Evolutionary conservation across 1,140 invertebrate species (phyloP), one percentile per base, ranked within the genome.

Genomic region (Scylla paramamosain): DNA sequence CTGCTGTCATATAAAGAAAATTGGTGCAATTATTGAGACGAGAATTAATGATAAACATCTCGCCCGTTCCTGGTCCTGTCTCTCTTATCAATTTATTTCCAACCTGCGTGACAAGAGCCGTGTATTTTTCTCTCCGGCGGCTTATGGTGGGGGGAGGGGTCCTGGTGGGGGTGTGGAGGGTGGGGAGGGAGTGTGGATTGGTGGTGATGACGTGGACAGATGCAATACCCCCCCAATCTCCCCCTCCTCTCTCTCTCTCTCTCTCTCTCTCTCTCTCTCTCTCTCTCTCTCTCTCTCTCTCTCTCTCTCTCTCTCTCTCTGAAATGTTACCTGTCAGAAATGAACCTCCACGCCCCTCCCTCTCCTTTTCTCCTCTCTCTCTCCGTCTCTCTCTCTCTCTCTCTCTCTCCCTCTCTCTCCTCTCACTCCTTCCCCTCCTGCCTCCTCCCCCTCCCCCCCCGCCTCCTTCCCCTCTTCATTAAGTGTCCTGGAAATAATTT

Each of bases 1-100:
- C 12, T 12, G 67, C 67, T 91, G 90, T 91, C 90, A 91, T 91
- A 91, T 91, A 91, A 91, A 91, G 90, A 91, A 91, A 91, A 91
- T 91, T 67, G 90, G 29, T 32, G 59, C 90, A 91, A 91, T 91
- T 91, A 91, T 91, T 91, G 90, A 91, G 90, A 91, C 90, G 90
- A 77, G 52, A 32, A 91, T 91, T 91, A 91, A 91, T 91, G 90
- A 91, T 77, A 91, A 91, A 91, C 90, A 20, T 91, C 90, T 91
- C 52, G 28, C 90, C 90, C 52, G 90, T 91, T 77, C 90, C 90
- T 91, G 90, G 52, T 20, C 52, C 46, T 77, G 90, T 91, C 90
- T 91, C 90, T 77, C 59, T 32, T 77, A 91, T 91, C 90, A 91
- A 91, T 91, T 91, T 91, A 77, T 91, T 91, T 91, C 52, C 90